A percentile compares a stretch with the other conserved stretches of the same genome.
Evolutionary conservation across 2,888 invertebrate genomes (phyloP).

Genomic region (Calameuta filiformis): DNA sequence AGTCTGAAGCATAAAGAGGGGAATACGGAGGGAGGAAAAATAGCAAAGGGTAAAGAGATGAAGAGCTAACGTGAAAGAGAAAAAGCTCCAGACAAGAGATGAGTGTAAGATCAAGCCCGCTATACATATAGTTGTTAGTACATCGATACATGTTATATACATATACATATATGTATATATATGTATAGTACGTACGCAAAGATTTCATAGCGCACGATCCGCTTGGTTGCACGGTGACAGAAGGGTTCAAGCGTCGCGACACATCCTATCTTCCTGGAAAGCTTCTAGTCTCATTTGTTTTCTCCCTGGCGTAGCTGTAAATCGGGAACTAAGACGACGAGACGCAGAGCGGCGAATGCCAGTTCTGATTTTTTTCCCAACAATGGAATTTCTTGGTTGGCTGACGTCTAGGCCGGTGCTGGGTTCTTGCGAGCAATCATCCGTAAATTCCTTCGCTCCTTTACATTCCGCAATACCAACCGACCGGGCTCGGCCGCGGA

Average conservation of each 20-base stretch:
- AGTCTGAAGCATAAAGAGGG: background rate
- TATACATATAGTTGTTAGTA: background rate
- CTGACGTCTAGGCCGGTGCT: conserved; percentile 33
- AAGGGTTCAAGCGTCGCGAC: background rate
- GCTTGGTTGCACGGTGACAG: background rate
- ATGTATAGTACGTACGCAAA: background rate
- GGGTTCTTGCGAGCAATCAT: conserved; percentile 36
- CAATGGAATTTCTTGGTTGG: conserved; percentile 44
- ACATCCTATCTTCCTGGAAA: background rate
- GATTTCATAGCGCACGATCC: background rate
- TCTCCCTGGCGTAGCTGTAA: background rate
- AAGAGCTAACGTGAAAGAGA: background rate
- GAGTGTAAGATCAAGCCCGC: background rate
- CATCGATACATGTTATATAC: background rate
- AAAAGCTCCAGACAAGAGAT: background rate
- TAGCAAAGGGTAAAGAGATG: background rate
- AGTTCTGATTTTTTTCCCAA: conserved; percentile 31
- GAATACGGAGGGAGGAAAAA: background rate
- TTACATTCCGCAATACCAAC: conserved; percentile 48
- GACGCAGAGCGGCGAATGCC: conserved; percentile 1
- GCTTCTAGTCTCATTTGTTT: conserved; percentile 4
- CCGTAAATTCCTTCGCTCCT: conserved; percentile 49
- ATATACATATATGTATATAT: too few species aligned
- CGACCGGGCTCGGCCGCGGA: conserved; percentile 13
- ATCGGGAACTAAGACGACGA: conserved; percentile 1